Percentiles rank a stretch among this genome's conserved stretches.
Evolutionary conservation across 2,888 invertebrate genomes (phyloP).

Genomic region (Chrysopilus asiliformis): DNA sequence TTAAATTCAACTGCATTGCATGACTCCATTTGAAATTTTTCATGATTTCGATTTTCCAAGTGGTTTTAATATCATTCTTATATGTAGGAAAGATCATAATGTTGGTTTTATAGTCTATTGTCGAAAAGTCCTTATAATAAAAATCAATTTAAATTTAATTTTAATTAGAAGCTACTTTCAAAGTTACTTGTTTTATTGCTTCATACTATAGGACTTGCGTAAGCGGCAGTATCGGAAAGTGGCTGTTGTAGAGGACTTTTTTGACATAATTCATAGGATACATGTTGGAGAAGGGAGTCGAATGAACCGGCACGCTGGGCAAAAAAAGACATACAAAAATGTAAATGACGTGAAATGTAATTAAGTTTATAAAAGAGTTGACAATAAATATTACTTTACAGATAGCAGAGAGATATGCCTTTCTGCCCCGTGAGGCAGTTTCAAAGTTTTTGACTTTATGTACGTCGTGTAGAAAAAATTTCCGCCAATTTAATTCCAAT

Average conservation of each 20-base stretch:
- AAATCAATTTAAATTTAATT: too few relatives aligned
- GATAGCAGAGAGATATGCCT: slow-evolving; percentile 95
- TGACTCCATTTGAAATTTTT: too few relatives aligned
- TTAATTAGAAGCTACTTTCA: too few relatives aligned
- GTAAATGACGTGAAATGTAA: slow-evolving; percentile 42
- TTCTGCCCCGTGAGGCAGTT: slow-evolving; percentile 90
- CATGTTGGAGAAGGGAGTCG: slow-evolving; percentile 89
- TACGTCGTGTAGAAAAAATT: slow-evolving; percentile 57
- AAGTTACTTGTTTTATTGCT: too few relatives aligned
- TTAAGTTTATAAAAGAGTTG: background rate
- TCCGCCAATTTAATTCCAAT: slow-evolving; percentile 29
- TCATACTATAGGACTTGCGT: slow-evolving; percentile 65
- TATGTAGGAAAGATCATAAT: too few relatives aligned
- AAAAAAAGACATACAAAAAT: slow-evolving; percentile 90
- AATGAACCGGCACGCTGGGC: slow-evolving; percentile 91
- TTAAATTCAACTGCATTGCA: too few relatives aligned
- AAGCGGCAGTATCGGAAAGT: slow-evolving; percentile 78
- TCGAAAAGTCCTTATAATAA: too few relatives aligned
- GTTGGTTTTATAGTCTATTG: too few relatives aligned
- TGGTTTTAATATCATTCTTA: too few relatives aligned
- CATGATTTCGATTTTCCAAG: too few relatives aligned
- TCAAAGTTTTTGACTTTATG: slow-evolving; percentile 91
- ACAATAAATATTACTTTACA: slow-evolving; percentile 32
- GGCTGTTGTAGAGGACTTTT: slow-evolving; percentile 94
- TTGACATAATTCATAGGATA: slow-evolving; percentile 90